Percentiles rank a stretch among this genome's conserved stretches.
These are phyloP conservation scores for Pipra filicauda DNA, from an alignment of 2,113 vertebrate genomes.

Conservation along the genomic window DNA sequence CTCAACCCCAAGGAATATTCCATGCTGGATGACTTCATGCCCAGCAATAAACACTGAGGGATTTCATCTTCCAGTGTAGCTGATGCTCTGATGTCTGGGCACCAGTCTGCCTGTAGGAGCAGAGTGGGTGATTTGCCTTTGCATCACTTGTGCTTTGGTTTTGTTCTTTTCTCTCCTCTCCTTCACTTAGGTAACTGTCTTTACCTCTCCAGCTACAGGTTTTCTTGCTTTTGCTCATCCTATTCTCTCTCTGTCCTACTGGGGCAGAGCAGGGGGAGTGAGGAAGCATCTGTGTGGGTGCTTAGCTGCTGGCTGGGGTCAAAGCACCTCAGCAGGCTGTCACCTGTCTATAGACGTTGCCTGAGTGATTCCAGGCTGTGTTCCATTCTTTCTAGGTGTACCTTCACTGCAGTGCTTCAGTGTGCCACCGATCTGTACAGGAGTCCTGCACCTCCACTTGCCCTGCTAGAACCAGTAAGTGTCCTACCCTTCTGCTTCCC, in stretches of 20 bases:
- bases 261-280: neutral
- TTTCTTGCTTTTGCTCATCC: neutral
- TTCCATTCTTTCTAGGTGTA: conserved; percentile 19
- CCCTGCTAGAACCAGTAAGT: conserved; percentile 28
- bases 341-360: neutral
- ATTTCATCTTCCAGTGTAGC: neutral
- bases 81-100: neutral
- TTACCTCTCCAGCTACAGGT: neutral
- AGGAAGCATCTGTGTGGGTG: neutral
- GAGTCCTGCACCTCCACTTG: conserved; percentile 12
- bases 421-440: conserved; percentile 21
- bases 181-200: neutral
- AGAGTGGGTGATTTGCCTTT: neutral
- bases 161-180: neutral
- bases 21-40: neutral
- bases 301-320: neutral
- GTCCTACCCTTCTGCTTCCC: neutral
- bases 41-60: neutral
- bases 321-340: fast-evolving
- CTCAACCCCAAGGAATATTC: neutral
- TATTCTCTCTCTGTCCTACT: neutral
- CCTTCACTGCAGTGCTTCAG: conserved; percentile 60
- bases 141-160: neutral
- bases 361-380: neutral
- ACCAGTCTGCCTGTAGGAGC: neutral